A percentile compares a stretch with the other conserved stretches of the same genome.
Evolutionary conservation across 2,113 vertebrate species (phyloP).

Genomic region (Phrynosoma platyrhinos): DNA sequence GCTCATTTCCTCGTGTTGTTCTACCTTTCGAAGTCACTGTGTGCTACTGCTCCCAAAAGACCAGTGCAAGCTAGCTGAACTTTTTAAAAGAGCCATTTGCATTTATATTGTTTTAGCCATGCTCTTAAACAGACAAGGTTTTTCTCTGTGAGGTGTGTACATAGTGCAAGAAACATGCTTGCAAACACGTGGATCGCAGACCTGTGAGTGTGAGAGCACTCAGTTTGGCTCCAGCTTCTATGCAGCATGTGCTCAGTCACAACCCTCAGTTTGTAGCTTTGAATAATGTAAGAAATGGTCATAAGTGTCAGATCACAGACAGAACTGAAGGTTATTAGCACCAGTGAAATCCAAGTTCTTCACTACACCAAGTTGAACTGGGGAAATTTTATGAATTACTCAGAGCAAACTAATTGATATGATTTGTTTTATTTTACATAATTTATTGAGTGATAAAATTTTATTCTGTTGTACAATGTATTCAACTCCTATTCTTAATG

Average conservation of each 20-base stretch:
- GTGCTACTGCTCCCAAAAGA: not conserved
- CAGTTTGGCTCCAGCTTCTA: not conserved
- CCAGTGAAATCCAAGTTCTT: not conserved
- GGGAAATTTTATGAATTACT: not conserved
- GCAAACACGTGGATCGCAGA: not conserved
- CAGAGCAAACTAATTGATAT: too few relatives aligned
- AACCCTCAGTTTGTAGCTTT: not conserved
- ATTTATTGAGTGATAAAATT: not conserved
- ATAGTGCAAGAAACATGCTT: too few relatives aligned
- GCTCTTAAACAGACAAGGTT: not conserved
- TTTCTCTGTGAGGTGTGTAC: not conserved
- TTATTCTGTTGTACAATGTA: not conserved
- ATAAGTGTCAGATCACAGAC: not conserved
- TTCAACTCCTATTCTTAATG: not conserved
- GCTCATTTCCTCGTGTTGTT: not conserved
- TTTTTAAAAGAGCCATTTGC: not conserved
- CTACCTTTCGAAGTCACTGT: not conserved
- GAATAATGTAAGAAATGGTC: not conserved
- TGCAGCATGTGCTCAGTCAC: not conserved
- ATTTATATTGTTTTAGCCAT: not conserved
- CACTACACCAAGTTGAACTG: too few relatives aligned
- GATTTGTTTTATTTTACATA: not conserved
- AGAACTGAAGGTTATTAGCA: not conserved
- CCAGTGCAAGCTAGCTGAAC: slow-evolving; percentile 1
- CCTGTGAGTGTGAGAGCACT: too few relatives aligned